Evolutionary conservation across 37 sponge, comb jelly and placozoan species (phyloP).

Genomic region (Aplysina aerophoba): DNA sequence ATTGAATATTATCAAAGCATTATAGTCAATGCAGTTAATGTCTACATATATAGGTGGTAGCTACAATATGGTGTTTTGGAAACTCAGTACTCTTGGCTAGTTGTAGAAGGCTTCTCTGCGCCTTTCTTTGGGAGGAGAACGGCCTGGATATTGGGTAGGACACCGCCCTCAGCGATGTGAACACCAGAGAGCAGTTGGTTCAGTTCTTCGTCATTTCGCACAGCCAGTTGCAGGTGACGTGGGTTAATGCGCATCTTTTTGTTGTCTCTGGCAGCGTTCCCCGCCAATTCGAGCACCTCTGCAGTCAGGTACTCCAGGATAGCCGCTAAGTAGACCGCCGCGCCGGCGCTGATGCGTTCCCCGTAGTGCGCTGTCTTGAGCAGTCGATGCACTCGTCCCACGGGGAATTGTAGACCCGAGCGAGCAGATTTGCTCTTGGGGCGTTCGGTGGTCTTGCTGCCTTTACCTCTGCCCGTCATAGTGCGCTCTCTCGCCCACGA

Average conservation of each 20-base stretch:
- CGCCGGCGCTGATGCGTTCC: conserved; percentile 50
- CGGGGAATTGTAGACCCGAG: conserved; percentile 38
- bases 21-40: no score
- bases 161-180: conserved; percentile 68
- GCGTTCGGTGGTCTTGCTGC: not conserved
- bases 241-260: conserved; percentile 67
- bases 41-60: no score
- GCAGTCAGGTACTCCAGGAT: conserved; percentile 71
- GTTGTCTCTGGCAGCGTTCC: conserved; percentile 76
- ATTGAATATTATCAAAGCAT: no score
- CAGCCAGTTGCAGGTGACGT: conserved; percentile 69
- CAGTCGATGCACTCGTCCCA: conserved; percentile 24
- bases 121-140: conserved; percentile 17
- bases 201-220: conserved; percentile 73
- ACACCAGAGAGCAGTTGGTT: conserved; percentile 67
- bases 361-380: not conserved
- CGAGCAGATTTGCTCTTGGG: not conserved
- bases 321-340: conserved; percentile 79
- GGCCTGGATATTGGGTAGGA: conserved; percentile 56
- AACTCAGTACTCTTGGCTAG: not conserved
- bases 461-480: not conserved
- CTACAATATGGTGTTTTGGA: no score
- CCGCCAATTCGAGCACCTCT: conserved; percentile 74
- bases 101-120: not conserved
- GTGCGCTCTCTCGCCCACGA: no score